Base-by-base conservation (phyloP, 2,113 vertebrate species). In the Aix galericulata region DNA sequence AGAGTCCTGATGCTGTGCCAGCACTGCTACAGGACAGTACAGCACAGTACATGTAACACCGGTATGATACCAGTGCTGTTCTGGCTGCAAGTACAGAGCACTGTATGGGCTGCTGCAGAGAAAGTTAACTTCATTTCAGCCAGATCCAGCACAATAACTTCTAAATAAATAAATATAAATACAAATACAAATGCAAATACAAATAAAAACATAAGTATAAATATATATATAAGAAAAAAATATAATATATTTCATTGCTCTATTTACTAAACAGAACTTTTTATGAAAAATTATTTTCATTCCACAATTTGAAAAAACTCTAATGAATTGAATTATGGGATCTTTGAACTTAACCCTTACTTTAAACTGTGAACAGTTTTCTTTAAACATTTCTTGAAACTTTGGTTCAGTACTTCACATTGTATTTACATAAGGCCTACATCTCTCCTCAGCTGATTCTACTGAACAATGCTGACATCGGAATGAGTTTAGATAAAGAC, bases 381-480 rank as follows among this genome's bases (percentile, higher is more conserved):
- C 4, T 26, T 52, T 3, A n/a, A 17, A 67, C 31, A 1, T 46
- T 6, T n/a, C 11, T 67, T 71, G 13, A 50, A 17, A 62, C 2
- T 77, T 77, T 73, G 8, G 3, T 50, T 34, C 25, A 78, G 36
- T 15, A 38, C 16, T 40, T 29, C 1, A 0, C 12, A 2, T 25
- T 72, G 17, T 50, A 9, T 27, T 29, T 56, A 8, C 34, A 38
- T 13, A 42, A 48, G 27, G 36, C 26, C 13, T 60, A 17, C 31
- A 71, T 72, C 16, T 22, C 4, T 53, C 5, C 6, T 68, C 25
- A 53, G 12, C 2, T 76, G 27, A 63, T 44, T 53, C 9, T 12
- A 32, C 17, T 0, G 1, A 73, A 8, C 12, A n/a, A 5, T 17
- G 8, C 2, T 82, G 38, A 67, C 31, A n/a, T 0, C 40, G 7